These are phyloP conservation scores for Adelognathus sp. DNA, from an alignment of 2,888 invertebrate genomes.

Conservation along the genomic window DNA sequence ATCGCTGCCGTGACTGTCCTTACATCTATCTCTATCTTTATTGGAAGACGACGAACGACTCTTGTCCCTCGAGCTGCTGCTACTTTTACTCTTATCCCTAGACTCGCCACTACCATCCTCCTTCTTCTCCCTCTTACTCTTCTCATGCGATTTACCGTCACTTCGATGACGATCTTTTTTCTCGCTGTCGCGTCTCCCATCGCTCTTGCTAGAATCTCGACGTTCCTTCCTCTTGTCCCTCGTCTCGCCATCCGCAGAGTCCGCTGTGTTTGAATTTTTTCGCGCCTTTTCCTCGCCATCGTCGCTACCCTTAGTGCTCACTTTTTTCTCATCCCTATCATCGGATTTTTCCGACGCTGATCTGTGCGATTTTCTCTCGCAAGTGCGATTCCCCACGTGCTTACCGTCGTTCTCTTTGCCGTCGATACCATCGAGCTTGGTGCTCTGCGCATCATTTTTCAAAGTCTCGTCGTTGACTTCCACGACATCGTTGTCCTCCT, in stretches of 20 bases:
- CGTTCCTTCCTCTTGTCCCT: slow-evolving; percentile 59
- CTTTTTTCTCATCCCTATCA: slow-evolving; percentile 34
- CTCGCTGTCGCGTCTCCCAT: slow-evolving; percentile 49
- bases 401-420: slow-evolving; percentile 58
- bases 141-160: slow-evolving; percentile 58
- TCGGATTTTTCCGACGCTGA: slow-evolving; percentile 13
- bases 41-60: slow-evolving; percentile 67
- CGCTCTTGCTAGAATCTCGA: slow-evolving; percentile 50
- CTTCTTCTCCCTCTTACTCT: slow-evolving; percentile 62
- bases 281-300: slow-evolving; percentile 58
- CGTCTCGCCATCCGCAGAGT: slow-evolving; percentile 3
- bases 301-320: slow-evolving; percentile 13
- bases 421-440: not conserved
- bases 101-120: slow-evolving; percentile 76
- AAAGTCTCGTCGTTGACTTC: slow-evolving; percentile 57
- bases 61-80: slow-evolving; percentile 66
- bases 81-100: slow-evolving; percentile 72
- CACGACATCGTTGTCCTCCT: slow-evolving; percentile 24
- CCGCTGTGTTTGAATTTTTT: slow-evolving; percentile 14
- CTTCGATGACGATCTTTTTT: slow-evolving; percentile 61
- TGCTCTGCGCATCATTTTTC: slow-evolving; percentile 69
- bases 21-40: slow-evolving; percentile 68
- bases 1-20: slow-evolving; percentile 62
- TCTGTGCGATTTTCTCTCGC: slow-evolving; percentile 27
- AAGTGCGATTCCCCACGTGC: slow-evolving; percentile 8